phyloP scores from a whole-genome alignment of 2,113 vertebrate species.

The Sinocyclocheilus anshuiensis region DNA sequence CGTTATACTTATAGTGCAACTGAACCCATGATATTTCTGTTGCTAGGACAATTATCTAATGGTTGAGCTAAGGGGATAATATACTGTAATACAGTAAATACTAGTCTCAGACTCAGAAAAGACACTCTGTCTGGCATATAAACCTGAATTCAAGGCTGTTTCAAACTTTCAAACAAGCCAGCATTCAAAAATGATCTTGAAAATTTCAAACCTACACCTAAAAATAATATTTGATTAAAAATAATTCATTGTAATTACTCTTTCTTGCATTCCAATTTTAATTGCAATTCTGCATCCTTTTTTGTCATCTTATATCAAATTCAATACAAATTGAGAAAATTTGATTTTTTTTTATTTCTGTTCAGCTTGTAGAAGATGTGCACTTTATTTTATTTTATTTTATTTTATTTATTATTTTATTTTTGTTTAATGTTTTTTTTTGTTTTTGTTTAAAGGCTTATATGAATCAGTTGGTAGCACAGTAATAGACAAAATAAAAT shows the following conservation, averaged over 20 bases:
- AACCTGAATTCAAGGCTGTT: neutral
- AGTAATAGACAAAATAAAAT: too few species aligned
- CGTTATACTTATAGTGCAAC: neutral
- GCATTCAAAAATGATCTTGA: neutral
- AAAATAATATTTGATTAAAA: neutral
- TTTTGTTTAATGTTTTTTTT: neutral
- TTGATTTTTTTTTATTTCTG: neutral
- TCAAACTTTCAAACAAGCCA: neutral
- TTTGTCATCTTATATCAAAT: neutral
- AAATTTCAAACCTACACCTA: neutral
- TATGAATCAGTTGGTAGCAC: too few species aligned
- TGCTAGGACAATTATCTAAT: neutral
- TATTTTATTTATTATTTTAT: too few species aligned
- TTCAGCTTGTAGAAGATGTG: neutral
- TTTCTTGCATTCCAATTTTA: neutral
- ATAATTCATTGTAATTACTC: neutral
- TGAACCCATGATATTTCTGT: neutral
- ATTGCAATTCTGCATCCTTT: neutral
- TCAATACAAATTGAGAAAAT: neutral
- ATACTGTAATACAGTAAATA: neutral
- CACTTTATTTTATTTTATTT: neutral
- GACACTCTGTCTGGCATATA: neutral
- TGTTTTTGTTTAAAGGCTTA: neutral
- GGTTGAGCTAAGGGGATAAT: neutral
- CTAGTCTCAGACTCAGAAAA: neutral